Evolutionary conservation across 2,888 invertebrate species (phyloP), one percentile per base, ranked within the genome.

Genomic region (Caenorhabditis wallacei): DNA sequence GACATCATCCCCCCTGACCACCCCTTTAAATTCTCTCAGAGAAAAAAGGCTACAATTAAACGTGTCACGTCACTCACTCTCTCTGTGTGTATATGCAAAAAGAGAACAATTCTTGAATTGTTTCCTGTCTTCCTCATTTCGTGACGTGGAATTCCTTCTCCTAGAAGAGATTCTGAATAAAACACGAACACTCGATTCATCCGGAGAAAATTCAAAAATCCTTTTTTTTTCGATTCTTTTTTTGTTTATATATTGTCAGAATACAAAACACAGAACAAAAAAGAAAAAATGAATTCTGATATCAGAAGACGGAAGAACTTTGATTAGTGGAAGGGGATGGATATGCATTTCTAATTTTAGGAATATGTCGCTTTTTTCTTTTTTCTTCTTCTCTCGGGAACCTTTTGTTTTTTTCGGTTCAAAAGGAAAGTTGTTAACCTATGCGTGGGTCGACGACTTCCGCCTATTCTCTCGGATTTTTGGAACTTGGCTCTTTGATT

Each of bases 81-180:
- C 40, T 2, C 11, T 4, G 40, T 8, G 2, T 40, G 40, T 30
- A 3, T 5, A 5, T 40, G 40, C 40, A 35, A 35, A 57, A 10
- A 18, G 35, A 13, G 10, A 18, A 51, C 26, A 26, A 48, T 18
- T 30, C 18, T 46, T 35, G 16, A 46, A 72, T 61, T 72, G 71
- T 63, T 72, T 72, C 71, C 40, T 40, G 40, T 16, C 16, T 13
- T 2, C 5, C 11, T 40, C 71, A 59, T 48, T 71, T 30, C 35
- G 57, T 71, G 71, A 72, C 71, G 61, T 72, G 35, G 57, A 37
- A 37, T 61, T 61, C 43, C 40, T 20, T 24, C 7, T 26, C 46
- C 30, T 46, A n/a, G n/a, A n/a, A n/a, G n/a, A n/a, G n/a, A n/a
- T 69, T 69, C 56, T 69, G 69, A 69, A 69, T 69, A 56, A 69